These are phyloP conservation scores for Engystomops pustulosus DNA, from an alignment of 2,113 vertebrate species.

Conservation along the genomic window DNA sequence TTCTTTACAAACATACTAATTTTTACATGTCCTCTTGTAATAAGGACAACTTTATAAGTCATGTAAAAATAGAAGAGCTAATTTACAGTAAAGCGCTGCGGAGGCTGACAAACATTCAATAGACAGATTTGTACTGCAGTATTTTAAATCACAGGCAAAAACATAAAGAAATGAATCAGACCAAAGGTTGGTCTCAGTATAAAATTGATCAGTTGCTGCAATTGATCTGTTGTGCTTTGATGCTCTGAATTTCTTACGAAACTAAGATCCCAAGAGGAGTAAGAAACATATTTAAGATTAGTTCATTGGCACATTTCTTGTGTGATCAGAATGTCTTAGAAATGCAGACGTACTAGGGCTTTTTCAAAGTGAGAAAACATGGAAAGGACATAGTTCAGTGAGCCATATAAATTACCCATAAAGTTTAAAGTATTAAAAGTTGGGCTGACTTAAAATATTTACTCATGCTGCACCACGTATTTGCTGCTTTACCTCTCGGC, in stretches of 20 bases:
- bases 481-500: too few relatives aligned
- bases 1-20: background rate
- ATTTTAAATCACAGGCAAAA: slow-evolving; percentile 8
- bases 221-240: slow-evolving; percentile 6
- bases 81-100: background rate
- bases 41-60: slow-evolving; percentile 4
- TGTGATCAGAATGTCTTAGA: background rate
- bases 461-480: too few relatives aligned
- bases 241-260: background rate
- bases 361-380: background rate
- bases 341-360: background rate
- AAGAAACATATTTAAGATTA: background rate
- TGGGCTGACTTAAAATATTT: too few relatives aligned
- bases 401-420: too few relatives aligned
- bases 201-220: slow-evolving; percentile 6
- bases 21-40: background rate
- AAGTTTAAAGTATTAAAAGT: too few relatives aligned
- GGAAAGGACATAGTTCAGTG: too few relatives aligned
- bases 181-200: background rate
- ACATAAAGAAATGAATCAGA: slow-evolving; percentile 25
- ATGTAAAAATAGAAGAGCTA: background rate
- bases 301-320: background rate
- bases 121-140: background rate
- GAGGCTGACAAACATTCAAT: background rate
- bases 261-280: background rate